Evolutionary conservation across 2,113 vertebrate species (phyloP), one percentile per base, ranked within the genome.

Genomic region (Marcusenius ussheri): DNA sequence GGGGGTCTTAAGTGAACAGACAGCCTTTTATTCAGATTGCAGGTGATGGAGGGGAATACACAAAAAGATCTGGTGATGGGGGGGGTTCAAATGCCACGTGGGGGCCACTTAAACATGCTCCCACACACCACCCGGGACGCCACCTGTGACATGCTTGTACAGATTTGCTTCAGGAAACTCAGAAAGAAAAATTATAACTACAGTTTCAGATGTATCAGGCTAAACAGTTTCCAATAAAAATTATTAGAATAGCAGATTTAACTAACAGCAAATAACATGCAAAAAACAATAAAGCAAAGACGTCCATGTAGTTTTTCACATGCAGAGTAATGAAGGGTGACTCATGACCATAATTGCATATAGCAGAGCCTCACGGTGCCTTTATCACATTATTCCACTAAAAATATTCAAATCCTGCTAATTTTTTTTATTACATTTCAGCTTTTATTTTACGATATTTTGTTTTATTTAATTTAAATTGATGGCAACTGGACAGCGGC

Each of bases 401-500:
- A 70, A 70, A 70, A 70, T 9, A 53, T 39, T 62, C 89, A 27
- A 70, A 88, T 89, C 90, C 62, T 51, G 11, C 27, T 24, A 35
- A 27, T 2, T 21, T 56, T 56, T 21, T n/a, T 2, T 2, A 24
- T 42, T 50, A 24, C 7, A 47, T 31, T 27, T 50, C 10, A 70
- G 24, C n/a, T n/a, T 90, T 56, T 50, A 11, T 49, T 88, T 21
- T 53, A 27, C 50, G 74, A 15, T 77, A 77, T 90, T 89, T 90
- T 56, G 58, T 58, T 39, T 89, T 90, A 89, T 91, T 93, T 91
- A 46, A 91, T 88, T 91, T 66, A 89, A 92, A 89, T 92, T 90
- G 90, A 88, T 92, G 91, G 90, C 91, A 90, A 90, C 93, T 94
- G 93, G 94, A 95, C 93, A 94, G 50, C 27, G 27, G 49, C 91